A percentile compares a stretch with the other conserved stretches of the same genome.
These are phyloP conservation scores for Chelon labrosus DNA, from an alignment of 2,797 vertebrate genomes.

Conservation along the genomic window DNA sequence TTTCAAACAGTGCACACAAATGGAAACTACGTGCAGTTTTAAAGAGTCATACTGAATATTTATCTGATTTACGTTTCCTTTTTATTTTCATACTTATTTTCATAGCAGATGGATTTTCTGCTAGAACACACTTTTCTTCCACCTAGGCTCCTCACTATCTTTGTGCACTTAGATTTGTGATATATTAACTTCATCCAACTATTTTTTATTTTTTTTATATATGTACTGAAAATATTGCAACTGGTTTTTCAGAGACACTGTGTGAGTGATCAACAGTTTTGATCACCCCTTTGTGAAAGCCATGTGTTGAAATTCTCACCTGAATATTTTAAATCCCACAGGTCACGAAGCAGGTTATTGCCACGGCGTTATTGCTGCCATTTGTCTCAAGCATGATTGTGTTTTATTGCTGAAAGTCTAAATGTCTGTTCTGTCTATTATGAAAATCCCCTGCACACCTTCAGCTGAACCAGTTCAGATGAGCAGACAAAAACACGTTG, in stretches of 20 bases:
- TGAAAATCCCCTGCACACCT: neutral
- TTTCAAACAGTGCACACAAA: neutral
- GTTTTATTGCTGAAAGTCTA: slow-evolving; percentile 2
- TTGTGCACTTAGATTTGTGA: too few species aligned
- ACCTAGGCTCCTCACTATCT: neutral
- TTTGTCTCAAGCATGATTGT: slow-evolving; percentile 11
- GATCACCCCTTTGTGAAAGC: too few species aligned
- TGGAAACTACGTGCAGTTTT: neutral
- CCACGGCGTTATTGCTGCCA: neutral
- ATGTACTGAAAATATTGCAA: neutral
- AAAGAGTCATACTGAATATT: too few species aligned
- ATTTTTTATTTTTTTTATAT: too few species aligned
- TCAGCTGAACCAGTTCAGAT: neutral
- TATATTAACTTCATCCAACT: neutral
- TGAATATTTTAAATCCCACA: neutral
- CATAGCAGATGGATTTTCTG: neutral
- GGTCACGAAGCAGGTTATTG: slow-evolving; percentile 6
- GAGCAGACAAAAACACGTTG: slow-evolving; percentile 25
- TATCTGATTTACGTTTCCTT: too few species aligned
- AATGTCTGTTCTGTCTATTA: neutral
- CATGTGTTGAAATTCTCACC: too few species aligned
- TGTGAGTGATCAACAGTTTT: neutral
- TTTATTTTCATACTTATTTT: neutral
- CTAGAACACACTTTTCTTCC: neutral
- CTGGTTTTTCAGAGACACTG: neutral